A percentile compares a stretch with the other conserved stretches of the same genome.
Conservation (phyloP, 2,113 vertebrate genomes). For the Seriola dumerili region DNA sequence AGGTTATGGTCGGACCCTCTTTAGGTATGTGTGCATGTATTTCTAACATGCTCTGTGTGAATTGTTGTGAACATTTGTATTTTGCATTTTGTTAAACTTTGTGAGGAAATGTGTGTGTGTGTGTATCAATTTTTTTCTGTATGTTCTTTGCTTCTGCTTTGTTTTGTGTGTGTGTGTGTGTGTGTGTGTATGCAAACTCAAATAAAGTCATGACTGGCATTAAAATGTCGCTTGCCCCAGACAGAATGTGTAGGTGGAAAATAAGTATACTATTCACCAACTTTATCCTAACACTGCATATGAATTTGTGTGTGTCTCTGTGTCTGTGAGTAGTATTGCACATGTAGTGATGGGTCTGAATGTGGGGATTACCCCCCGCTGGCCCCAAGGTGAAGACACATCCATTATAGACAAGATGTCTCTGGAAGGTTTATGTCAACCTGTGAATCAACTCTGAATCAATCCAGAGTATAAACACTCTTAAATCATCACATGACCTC, state of each 20-base stretch:
- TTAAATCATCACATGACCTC: constrained; percentile 72
- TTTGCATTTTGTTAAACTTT: too few relatives aligned
- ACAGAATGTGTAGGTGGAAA: too few relatives aligned
- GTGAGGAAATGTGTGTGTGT: too few relatives aligned
- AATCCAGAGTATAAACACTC: constrained; percentile 56
- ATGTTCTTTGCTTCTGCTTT: too few relatives aligned
- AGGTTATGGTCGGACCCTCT: constrained; percentile 29
- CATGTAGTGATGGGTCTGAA: constrained; percentile 49
- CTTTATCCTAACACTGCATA: too few relatives aligned
- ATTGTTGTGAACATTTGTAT: too few relatives aligned
- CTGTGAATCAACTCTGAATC: constrained; percentile 54
- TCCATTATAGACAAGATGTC: constrained; percentile 47
- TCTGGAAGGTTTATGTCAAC: constrained; percentile 39
- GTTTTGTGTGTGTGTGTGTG: too few relatives aligned
- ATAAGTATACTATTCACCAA: too few relatives aligned
- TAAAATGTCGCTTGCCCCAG: too few relatives aligned
- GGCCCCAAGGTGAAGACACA: constrained; percentile 64
- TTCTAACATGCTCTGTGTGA: not conserved
- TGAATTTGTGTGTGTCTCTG: not conserved
- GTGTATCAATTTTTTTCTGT: too few relatives aligned
- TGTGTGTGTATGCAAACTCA: too few relatives aligned
- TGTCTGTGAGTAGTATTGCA: constrained; percentile 20
- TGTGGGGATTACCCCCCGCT: constrained; percentile 53
- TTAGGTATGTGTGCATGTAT: constrained; percentile 17
- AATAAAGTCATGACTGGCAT: too few relatives aligned